Evolutionary conservation across 2,888 invertebrate species (phyloP).

Genomic region (Leucoptera coffeella): DNA sequence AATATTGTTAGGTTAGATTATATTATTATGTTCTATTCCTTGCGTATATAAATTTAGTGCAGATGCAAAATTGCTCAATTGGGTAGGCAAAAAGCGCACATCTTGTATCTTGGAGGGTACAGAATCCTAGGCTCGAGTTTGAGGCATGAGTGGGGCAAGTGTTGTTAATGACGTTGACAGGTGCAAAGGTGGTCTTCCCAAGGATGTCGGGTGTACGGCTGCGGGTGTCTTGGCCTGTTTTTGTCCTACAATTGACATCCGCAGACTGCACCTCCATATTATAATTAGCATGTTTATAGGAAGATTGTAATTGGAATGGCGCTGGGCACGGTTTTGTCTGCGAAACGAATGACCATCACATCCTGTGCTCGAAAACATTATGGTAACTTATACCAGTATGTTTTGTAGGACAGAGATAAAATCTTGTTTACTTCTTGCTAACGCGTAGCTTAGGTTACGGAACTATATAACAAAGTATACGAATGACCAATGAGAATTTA

Average conservation of each 20-base stretch:
- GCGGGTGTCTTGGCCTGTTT: slow-evolving; percentile 23
- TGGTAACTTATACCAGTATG: no score
- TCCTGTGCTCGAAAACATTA: no score
- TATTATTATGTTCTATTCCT: slow-evolving; percentile 7
- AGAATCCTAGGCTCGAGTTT: no score
- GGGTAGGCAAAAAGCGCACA: no score
- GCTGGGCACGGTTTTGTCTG: no score
- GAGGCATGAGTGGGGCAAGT: slow-evolving; percentile 30
- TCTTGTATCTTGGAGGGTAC: no score
- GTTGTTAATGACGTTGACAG: slow-evolving; percentile 39
- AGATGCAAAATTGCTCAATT: not conserved
- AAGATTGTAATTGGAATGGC: slow-evolving; percentile 23
- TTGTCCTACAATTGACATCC: slow-evolving; percentile 18
- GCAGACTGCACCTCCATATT: slow-evolving; percentile 21
- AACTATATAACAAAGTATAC: no score
- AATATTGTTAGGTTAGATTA: slow-evolving; percentile 7
- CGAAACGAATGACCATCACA: no score
- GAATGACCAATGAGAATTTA: no score
- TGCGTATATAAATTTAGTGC: slow-evolving; percentile 7
- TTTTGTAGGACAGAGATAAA: no score
- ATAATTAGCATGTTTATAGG: slow-evolving; percentile 36
- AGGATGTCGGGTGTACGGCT: slow-evolving; percentile 33
- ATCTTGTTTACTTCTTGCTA: no score
- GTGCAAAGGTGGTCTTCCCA: slow-evolving; percentile 28
- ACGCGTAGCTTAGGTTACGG: no score